Evolutionary conservation across 1,140 invertebrate species (phyloP), one percentile per base, ranked within the genome.

Genomic region (Diabrotica undecimpunctata): DNA sequence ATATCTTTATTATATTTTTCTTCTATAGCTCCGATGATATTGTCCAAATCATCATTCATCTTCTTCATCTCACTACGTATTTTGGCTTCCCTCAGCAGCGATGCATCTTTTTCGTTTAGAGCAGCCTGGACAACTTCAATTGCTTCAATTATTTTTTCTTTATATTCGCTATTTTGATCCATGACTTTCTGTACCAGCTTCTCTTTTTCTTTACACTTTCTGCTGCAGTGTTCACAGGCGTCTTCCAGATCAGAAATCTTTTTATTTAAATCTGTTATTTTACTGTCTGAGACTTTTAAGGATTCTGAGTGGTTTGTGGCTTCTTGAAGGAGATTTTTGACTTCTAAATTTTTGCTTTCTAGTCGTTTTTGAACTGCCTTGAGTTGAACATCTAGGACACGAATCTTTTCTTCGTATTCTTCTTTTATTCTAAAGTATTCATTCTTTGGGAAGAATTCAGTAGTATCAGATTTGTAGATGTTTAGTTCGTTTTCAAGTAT

Each of bases 71-170:
- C 63, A 10, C 55, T 60, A 67, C 70, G 70, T 7, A 71, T 54
- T 69, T 72, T 56, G 6, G 55, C 62, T 70, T 79, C 76, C 52
- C 76, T 65, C 14, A 72, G 61, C 46, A 77, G 54, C 50, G 74
- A 73, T 11, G 73, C 74, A 68, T 77, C 74, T 70, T 76, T 78
- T 68, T 79, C 77, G 13, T 71, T 65, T 25, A 77, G 64, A 25
- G 75, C 74, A 13, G 72, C 72, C 61, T 78, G 74, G 50, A 75
- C 75, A 9, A 78, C 59, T 50, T 70, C 65, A 11, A 77, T 63
- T n/a, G 77, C 75, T 67, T 78, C 77, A 6, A 63, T 67, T 1
- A 78, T 72, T 72, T 77, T 76, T 8, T 57, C 55, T 64, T 72
- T 71, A 39, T 70, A 74, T 60, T 75, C 71, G 25, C 64, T 59